phyloP scores from a whole-genome alignment of 2,888 invertebrate genomes.

The Drosophila testacea region DNA sequence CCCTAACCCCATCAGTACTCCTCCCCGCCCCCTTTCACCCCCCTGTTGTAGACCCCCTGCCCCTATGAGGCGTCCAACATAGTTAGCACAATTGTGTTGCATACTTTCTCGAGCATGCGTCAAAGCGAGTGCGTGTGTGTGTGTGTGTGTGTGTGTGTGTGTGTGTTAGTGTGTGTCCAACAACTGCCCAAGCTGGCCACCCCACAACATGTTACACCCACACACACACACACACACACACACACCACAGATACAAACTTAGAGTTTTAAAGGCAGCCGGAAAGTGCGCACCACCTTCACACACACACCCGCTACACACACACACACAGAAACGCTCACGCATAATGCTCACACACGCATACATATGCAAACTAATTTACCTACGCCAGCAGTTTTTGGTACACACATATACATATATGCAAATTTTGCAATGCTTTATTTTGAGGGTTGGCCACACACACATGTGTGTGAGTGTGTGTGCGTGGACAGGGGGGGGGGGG shows the following conservation, averaged over 20 bases:
- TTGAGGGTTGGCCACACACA: slow-evolving; percentile 61
- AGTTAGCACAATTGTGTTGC: slow-evolving; percentile 79
- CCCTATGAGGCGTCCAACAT: slow-evolving; percentile 54
- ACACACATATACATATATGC: slow-evolving; percentile 55
- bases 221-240: slow-evolving; percentile 20
- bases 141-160: slow-evolving; percentile 15
- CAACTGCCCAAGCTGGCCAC: slow-evolving; percentile 64
- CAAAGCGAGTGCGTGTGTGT: slow-evolving; percentile 51
- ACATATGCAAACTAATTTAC: slow-evolving; percentile 69
- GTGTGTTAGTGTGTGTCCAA: slow-evolving; percentile 43
- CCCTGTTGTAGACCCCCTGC: background rate
- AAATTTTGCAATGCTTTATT: slow-evolving; percentile 71
- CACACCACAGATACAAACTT: slow-evolving; percentile 46
- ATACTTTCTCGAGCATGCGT: slow-evolving; percentile 76
- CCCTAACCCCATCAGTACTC: slow-evolving; percentile 25
- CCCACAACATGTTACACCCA: slow-evolving; percentile 15
- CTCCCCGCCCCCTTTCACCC: background rate
- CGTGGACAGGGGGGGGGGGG: background rate
- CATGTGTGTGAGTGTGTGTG: slow-evolving; percentile 18
- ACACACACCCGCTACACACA: slow-evolving; percentile 28
- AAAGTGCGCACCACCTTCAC: slow-evolving; percentile 64
- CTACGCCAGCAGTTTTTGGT: slow-evolving; percentile 75
- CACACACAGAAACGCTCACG: slow-evolving; percentile 30
- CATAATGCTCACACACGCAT: slow-evolving; percentile 11
- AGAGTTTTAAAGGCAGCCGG: slow-evolving; percentile 59